Base-by-base conservation (phyloP, 2,113 vertebrate genomes). In the Cyanocitta stelleri region DNA sequence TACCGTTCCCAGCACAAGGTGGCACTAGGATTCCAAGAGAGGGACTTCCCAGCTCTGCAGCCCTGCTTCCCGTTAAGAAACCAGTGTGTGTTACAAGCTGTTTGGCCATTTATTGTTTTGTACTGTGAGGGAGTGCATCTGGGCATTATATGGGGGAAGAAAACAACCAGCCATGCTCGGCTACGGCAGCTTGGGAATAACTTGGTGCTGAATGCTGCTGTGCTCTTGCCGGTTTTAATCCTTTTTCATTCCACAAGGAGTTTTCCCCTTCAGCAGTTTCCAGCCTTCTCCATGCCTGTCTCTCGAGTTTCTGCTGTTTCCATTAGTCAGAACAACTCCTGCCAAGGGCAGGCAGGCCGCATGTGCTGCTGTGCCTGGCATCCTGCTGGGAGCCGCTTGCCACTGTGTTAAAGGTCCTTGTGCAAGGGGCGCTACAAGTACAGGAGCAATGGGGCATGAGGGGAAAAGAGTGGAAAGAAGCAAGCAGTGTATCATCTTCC, bases 1-100 rank as follows among this genome's bases (percentile, higher is more conserved):
- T 85, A 11, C 61, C 1, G 1, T 30, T 93, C 82, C 44, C 64
- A 67, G 79, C 95, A 93, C 90, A 55, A 86, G 95, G 87, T 93
- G 95, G 95, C 95, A 71, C 85, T 88, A 77, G 1, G 10, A 35
- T 86, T 62, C 85, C 72, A 15, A 64, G 48, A 22, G 20, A 74
- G 33, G 41, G 15, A 23, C 41, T 64, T 32, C 23, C 35, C 62
- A 77, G 20, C 51, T 43, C 30, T 20, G 33, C 66, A 35, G n/a
- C 29, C 16, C 26, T 2, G 2, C n/a, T 68, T 11, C 26, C 32
- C 3, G 9, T 41, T 26, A 19, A 8, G 37, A 61, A 30, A 15
- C 11, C 22, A 6, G 29, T 3, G 1, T 3, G 13, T 5, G 1
- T 52, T 22, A 26, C 3, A 23, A 30, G 26, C 48, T 14, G 7